phyloP scores from a whole-genome alignment of 2,113 vertebrate genomes.

The Oreochromis aureus region DNA sequence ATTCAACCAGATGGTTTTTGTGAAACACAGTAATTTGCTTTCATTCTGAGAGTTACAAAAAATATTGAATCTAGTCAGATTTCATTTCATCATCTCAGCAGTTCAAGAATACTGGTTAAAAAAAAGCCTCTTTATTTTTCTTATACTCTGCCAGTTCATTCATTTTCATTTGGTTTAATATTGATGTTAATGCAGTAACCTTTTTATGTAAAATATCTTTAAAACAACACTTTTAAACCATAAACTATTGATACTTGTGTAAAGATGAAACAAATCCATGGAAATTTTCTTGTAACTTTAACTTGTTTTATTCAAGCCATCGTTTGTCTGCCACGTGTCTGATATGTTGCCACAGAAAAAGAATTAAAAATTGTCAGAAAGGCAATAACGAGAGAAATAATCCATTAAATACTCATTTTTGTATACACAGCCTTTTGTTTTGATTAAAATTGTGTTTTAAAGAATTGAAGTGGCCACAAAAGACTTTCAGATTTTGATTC shows the following conservation, averaged over 20 bases:
- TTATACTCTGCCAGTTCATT: too few species aligned
- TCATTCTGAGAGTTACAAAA: too few species aligned
- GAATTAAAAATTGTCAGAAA: neutral
- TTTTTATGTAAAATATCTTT: neutral
- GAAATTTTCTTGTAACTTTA: neutral
- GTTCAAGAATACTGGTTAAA: too few species aligned
- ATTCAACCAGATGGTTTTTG: neutral
- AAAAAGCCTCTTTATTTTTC: too few species aligned
- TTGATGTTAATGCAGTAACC: too few species aligned
- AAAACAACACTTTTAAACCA: neutral
- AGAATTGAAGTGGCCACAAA: neutral
- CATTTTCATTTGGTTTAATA: too few species aligned
- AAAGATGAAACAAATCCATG: neutral
- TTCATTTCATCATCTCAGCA: too few species aligned
- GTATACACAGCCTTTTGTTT: fast-evolving
- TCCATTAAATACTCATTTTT: neutral
- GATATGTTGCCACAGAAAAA: neutral
- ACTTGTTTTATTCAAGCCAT: neutral
- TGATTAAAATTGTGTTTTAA: neutral
- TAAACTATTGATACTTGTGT: neutral
- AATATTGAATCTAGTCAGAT: too few species aligned
- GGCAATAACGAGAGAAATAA: neutral
- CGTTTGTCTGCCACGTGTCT: neutral
- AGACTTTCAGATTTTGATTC: neutral
- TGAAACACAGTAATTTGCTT: too few species aligned